Evolutionary conservation across 1,140 invertebrate genomes (phyloP), one percentile per base, ranked within the genome.

Genomic region (Contarinia nasturtii): DNA sequence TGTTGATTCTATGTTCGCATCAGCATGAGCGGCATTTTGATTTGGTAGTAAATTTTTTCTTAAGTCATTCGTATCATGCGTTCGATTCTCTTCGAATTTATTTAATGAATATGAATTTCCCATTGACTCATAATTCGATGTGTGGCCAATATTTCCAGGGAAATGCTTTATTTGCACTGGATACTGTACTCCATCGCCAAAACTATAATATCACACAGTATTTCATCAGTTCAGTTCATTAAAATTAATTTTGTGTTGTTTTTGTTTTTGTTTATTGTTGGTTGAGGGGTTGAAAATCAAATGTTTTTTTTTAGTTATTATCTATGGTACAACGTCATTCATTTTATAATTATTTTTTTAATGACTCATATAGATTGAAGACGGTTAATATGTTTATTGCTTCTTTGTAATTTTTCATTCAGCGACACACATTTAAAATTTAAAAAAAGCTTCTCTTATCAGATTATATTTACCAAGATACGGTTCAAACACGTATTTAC

Each of bases 161-260:
- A 79, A 74, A 59, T 78, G 78, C 61, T 80, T 77, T 52, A 77
- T 75, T 49, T 83, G 77, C 60, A 82, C 80, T 52, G 83, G 82
- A 73, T 75, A 92, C 66, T 73, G 74, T 64, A 86, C 76, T 68
- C 88, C 87, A 69, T 91, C 85, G 61, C 86, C 86, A 65, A 81
- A 72, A 80, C 88, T 92, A 77, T 62, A 74, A 75, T 60, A 55
- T 56, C 59, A 61, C 59, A 60, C 65, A 63, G 45, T 43, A 44
- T 41, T 19, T 57, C 45, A 59, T 57, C 52, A 53, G 54, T 47
- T 42, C 20, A 36, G 17, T 19, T 49, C 11, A n/a, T n/a, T n/a
- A 53, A 53, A 40, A 50, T 51, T n/a, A n/a, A 17, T 43, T 45
- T 48, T 48, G 38, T n/a, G 52, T 48, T 33, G 33, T 47, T 51